A percentile compares a stretch with the other conserved stretches of the same genome.
These are phyloP conservation scores for Vireo griseus DNA, from an alignment of 2,797 vertebrate species.

Conservation along the genomic window DNA sequence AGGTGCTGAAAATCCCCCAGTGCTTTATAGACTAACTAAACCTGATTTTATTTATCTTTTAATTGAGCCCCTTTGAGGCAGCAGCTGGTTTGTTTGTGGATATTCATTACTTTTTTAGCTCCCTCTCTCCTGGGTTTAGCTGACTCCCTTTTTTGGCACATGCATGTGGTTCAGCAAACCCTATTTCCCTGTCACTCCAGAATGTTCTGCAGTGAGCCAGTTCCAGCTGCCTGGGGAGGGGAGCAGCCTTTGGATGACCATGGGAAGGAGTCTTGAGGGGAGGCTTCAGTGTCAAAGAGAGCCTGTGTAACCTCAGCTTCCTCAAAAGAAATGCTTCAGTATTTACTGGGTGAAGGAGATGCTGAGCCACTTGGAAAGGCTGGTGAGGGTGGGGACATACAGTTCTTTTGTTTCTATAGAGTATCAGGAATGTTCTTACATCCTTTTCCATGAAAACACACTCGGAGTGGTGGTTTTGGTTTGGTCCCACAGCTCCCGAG, in stretches of 20 bases:
- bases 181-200: not conserved
- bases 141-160: not conserved
- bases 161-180: not conserved
- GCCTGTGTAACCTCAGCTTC: not conserved
- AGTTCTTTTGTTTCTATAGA: not conserved
- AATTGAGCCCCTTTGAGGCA: not conserved
- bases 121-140: not conserved
- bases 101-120: not conserved
- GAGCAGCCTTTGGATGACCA: not conserved
- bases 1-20: not conserved
- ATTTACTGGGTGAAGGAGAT: not conserved
- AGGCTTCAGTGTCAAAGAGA: not conserved
- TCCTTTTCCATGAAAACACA: not conserved
- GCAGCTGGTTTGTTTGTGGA: not conserved
- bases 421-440: not conserved
- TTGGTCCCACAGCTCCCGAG: not conserved
- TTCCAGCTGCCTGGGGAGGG: not conserved
- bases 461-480: not conserved
- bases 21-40: not conserved
- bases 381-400: not conserved
- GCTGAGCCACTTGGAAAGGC: not conserved
- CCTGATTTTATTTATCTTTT: not conserved
- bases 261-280: not conserved
- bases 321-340: not conserved
- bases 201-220: not conserved